Base-by-base conservation (phyloP, 2,113 vertebrate species). In the Rhynchomys soricoides region DNA sequence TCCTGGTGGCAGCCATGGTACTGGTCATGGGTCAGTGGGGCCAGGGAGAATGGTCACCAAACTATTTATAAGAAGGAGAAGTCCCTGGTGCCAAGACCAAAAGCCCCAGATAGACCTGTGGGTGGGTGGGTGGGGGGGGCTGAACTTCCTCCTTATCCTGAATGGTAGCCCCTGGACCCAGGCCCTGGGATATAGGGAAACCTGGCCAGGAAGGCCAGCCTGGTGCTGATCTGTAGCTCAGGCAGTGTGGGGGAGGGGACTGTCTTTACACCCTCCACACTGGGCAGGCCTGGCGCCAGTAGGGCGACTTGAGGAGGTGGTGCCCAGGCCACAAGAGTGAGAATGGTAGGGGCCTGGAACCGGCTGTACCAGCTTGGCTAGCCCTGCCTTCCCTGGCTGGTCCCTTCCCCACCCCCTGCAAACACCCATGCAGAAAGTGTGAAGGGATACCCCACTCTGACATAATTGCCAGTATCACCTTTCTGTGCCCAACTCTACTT, bases 51-150 rank as follows among this genome's bases (percentile, higher is more conserved):
- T 66, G 97, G 96, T 96, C 91, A 94, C 71, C 48, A 73, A 88
- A 93, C 96, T 98, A 97, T 98, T 97, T 97, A 95, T 97, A 97
- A 97, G 97, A 98, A 98, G 95, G 94, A 97, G 98, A 98, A 98
- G 98, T 98, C 96, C 93, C 90, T 94, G 43, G 21, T 90, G 89
- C 89, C 95, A 95, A 73, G 85, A 70, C 94, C 94, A 96, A 97
- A 98, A 98, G 96, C 97, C 96, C 97, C 96, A 85, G 82, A 96
- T 90, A 95, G 86, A 95, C 83, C 91, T 7, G 57, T 86, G 91
- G 86, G 95, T 97, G 96, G 96, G 92, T 93, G 95, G 86, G 95
- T 97, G 96, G 96, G 92, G 91, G 95, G 88, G 82, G 94, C 55
- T 91, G 77, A 97, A 96, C 97, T 98, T 97, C 97, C 96, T 96